These are phyloP conservation scores for Athalia cordata DNA, from an alignment of 2,888 invertebrate species.

Conservation along the genomic window DNA sequence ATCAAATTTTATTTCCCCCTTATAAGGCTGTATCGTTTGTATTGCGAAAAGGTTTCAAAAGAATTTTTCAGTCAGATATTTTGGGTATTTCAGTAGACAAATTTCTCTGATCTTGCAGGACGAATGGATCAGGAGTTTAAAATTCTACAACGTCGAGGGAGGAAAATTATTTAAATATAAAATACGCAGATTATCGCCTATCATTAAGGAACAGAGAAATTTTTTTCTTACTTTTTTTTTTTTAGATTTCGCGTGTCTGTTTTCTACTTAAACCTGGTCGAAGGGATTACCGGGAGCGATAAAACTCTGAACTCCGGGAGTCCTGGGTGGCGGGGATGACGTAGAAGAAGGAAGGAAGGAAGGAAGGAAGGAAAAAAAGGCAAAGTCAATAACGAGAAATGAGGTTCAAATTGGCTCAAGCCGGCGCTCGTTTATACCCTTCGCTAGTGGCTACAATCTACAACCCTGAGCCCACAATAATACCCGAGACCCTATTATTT, in stretches of 20 bases:
- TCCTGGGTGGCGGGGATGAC: background rate
- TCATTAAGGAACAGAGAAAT: too few relatives aligned
- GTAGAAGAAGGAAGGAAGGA: background rate
- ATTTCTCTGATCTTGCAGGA: too few relatives aligned
- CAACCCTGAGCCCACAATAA: constrained; percentile 52
- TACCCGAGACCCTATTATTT: constrained; percentile 51
- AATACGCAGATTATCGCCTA: too few relatives aligned
- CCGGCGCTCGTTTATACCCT: constrained; percentile 48
- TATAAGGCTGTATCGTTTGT: too few relatives aligned
- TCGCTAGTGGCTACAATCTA: constrained; percentile 53
- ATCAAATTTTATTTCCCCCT: too few relatives aligned
- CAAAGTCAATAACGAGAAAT: constrained; percentile 37
- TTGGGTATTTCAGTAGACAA: too few relatives aligned
- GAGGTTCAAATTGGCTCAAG: constrained; percentile 41
- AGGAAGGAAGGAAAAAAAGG: background rate
- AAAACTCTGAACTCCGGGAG: constrained; percentile 14
- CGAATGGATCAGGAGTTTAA: too few relatives aligned
- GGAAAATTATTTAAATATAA: too few relatives aligned
- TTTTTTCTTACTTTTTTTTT: background rate
- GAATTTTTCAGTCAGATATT: too few relatives aligned
- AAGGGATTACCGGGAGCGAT: constrained; percentile 29
- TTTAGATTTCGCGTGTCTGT: background rate
- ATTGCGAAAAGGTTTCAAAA: too few relatives aligned
- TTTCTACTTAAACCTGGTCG: background rate
- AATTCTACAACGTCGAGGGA: too few relatives aligned